Evolutionary conservation across 2,113 vertebrate genomes (phyloP).

Genomic region (Elanoides forficatus): DNA sequence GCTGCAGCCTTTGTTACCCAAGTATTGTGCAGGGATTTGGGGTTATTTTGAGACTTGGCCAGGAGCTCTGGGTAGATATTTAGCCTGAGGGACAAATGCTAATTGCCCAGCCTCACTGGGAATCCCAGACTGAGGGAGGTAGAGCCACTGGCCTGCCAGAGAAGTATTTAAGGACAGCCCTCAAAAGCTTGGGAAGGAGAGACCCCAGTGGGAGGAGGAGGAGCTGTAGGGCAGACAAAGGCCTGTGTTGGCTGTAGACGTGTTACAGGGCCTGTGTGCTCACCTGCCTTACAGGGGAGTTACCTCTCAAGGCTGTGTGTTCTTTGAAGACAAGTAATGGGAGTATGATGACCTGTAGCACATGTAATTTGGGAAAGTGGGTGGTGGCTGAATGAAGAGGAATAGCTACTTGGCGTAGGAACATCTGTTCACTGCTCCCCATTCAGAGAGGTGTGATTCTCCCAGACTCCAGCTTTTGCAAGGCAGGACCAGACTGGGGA

Average conservation of each 20-base stretch:
- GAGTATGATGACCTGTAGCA: not conserved
- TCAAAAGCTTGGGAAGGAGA: not conserved
- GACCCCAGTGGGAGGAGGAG: not conserved
- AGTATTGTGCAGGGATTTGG: not conserved
- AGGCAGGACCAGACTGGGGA: not conserved
- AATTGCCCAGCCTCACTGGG: not conserved
- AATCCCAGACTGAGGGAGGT: not conserved
- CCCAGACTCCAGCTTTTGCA: not conserved
- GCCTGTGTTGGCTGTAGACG: not conserved
- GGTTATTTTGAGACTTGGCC: not conserved
- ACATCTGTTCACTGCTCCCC: not conserved
- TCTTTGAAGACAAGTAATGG: not conserved
- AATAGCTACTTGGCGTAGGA: not conserved
- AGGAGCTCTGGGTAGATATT: not conserved
- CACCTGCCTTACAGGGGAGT: not conserved
- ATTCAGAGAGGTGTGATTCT: not conserved
- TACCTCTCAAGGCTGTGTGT: not conserved
- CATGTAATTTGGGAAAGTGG: not conserved
- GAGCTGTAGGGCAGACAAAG: not conserved
- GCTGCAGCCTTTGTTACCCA: not conserved
- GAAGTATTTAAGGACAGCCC: not conserved
- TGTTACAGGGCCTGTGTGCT: not conserved
- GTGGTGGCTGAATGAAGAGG: not conserved
- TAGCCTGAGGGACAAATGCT: not conserved
- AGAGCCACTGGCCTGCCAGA: not conserved